phyloP scores from a whole-genome alignment of 2,797 vertebrate genomes.

The Salmo trutta region DNA sequence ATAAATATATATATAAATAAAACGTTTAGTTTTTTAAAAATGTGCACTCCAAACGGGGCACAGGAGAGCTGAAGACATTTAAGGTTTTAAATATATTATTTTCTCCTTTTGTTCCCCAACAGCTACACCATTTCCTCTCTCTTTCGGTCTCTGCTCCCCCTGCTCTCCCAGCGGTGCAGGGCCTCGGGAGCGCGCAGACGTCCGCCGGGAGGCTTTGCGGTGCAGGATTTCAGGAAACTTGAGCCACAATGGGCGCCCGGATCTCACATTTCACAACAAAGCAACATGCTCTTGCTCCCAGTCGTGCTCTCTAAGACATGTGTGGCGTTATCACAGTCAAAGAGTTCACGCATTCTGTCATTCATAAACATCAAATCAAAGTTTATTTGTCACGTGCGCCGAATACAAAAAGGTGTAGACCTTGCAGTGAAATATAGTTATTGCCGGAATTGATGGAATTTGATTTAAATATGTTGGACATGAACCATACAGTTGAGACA shows the following conservation, averaged over 20 bases:
- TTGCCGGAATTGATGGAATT: neutral
- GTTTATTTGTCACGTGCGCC: no score
- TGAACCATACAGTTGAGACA: neutral
- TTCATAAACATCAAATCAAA: neutral
- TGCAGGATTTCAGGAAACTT: constrained; percentile 73
- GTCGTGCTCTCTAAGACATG: constrained; percentile 42
- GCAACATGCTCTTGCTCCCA: constrained; percentile 73
- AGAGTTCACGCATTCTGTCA: constrained; percentile 7
- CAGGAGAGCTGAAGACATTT: neutral
- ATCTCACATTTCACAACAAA: constrained; percentile 94
- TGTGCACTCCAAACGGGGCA: no score
- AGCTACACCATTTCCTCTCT: neutral
- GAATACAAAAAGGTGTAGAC: no score
- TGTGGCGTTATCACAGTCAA: constrained; percentile 52
- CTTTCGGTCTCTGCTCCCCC: constrained; percentile 1
- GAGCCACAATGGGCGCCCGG: constrained; percentile 68
- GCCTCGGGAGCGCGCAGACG: constrained; percentile 34
- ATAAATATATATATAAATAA: no score
- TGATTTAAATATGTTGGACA: neutral
- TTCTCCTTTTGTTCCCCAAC: constrained; percentile 24
- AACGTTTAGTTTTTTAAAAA: no score
- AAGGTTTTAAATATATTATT: neutral
- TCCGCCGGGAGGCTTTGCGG: constrained; percentile 25
- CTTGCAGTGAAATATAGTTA: constrained; percentile 43
- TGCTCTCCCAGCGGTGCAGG: constrained; percentile 1